Conservation (phyloP, 1,140 invertebrate genomes). For the Paralvinella palmiformis region DNA sequence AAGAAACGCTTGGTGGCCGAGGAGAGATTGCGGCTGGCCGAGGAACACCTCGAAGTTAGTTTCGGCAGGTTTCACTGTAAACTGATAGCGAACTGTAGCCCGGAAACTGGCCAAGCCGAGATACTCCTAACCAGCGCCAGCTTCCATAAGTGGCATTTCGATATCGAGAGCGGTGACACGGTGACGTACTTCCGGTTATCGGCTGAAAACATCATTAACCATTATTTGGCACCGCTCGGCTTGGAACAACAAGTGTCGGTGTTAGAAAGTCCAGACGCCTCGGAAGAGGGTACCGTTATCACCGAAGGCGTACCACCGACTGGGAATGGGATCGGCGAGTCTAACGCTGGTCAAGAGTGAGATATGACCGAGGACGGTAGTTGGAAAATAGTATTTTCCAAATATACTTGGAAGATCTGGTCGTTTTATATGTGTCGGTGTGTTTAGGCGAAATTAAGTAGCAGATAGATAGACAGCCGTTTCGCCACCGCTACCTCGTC, state of each 20-base stretch:
- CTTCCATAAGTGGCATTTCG: conserved; percentile 13
- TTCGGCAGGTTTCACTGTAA: conserved; percentile 13
- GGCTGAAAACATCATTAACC: not conserved
- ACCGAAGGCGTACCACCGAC: no score
- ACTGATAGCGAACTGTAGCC: not conserved
- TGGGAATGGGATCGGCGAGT: no score
- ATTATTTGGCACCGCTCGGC: conserved; percentile 9
- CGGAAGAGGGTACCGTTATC: no score
- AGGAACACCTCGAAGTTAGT: not conserved
- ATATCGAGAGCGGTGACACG: conserved; percentile 6
- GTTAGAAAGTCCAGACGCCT: no score
- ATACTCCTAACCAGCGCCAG: conserved; percentile 3
- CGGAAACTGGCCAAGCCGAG: not conserved
- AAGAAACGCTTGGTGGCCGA: conserved; percentile 11
- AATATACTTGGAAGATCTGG: no score
- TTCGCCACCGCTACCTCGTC: no score
- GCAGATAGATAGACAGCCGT: no score
- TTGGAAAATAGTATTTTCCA: no score
- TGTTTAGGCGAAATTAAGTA: no score
- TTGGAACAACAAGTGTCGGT: conserved; percentile 9
- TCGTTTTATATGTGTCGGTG: no score
- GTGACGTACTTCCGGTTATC: conserved; percentile 1
- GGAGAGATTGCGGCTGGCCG: not conserved
- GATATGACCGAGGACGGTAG: no score
- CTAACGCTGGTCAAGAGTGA: no score